Evolutionary conservation across 2,113 vertebrate genomes (phyloP).

Genomic region (Crypturellus undulatus): DNA sequence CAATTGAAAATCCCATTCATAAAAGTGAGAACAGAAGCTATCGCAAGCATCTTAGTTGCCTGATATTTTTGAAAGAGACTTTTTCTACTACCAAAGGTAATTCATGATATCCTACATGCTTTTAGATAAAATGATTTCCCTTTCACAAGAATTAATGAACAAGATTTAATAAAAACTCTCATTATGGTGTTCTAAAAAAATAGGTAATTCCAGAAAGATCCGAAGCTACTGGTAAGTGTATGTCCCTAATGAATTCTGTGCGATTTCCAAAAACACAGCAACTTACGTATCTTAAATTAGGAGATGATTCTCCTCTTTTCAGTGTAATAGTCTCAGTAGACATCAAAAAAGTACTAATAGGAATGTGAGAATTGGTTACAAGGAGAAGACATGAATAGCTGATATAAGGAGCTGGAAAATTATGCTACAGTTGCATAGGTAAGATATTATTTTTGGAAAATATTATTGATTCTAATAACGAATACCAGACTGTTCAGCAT

Average conservation of each 20-base stretch:
- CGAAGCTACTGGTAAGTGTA: conserved; percentile 5
- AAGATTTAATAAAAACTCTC: not conserved
- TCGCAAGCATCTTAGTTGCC: not conserved
- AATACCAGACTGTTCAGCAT: not conserved
- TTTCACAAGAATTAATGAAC: conserved; percentile 30
- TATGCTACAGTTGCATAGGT: not conserved
- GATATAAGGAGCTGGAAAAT: not conserved
- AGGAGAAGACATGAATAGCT: not conserved
- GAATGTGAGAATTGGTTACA: not conserved
- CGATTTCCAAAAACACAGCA: conserved; percentile 26
- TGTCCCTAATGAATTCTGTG: conserved; percentile 30
- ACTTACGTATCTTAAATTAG: not conserved
- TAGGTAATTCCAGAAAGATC: conserved; percentile 31
- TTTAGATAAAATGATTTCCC: conserved; percentile 30
- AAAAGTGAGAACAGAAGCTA: not conserved
- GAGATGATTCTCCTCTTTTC: not conserved
- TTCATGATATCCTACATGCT: not conserved
- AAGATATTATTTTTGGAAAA: not conserved
- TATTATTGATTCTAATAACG: not conserved
- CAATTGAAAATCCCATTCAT: not conserved
- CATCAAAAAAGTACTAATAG: not conserved
- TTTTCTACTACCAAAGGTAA: conserved; percentile 2
- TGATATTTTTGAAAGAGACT: not conserved
- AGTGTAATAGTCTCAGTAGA: not conserved
- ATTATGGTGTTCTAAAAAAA: conserved; percentile 29